Conservation (phyloP, 2,797 vertebrate species). For the Anguilla megastoma region DNA sequence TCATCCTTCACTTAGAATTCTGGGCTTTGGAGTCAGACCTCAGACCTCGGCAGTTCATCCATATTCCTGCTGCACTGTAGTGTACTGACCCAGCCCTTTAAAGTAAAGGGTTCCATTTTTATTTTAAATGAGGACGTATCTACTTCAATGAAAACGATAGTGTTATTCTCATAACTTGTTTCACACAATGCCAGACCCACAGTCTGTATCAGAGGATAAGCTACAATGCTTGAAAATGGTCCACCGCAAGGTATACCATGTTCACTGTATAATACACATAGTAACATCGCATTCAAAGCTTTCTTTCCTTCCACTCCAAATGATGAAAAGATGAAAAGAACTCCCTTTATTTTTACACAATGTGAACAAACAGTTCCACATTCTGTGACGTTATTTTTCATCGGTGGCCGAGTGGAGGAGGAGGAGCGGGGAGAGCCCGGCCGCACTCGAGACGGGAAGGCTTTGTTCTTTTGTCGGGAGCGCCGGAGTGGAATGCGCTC, state of each 20-base stretch:
- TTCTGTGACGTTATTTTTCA: conserved; percentile 25
- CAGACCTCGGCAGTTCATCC: too few relatives aligned
- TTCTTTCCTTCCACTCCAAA: background rate
- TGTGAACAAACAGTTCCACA: conserved; percentile 20
- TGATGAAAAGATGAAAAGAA: conserved; percentile 24
- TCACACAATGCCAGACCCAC: background rate
- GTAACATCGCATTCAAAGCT: background rate
- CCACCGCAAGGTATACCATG: background rate
- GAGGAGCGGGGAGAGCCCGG: conserved; percentile 20
- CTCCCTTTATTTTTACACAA: background rate
- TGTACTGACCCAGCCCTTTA: too few relatives aligned
- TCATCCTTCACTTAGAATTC: background rate
- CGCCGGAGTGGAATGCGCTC: conserved; percentile 36
- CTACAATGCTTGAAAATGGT: background rate
- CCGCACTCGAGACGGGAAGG: conserved; percentile 25
- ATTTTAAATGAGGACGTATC: background rate
- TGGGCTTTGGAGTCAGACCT: background rate
- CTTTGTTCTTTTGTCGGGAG: conserved; percentile 46
- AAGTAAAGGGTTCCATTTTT: too few relatives aligned
- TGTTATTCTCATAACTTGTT: background rate
- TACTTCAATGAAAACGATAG: background rate
- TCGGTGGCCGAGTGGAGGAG: conserved; percentile 3
- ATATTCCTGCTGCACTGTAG: too few relatives aligned
- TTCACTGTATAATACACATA: background rate
- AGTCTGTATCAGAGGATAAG: background rate